phyloP scores from a whole-genome alignment of 2,113 vertebrate genomes.

The Cinclus mexicanus region DNA sequence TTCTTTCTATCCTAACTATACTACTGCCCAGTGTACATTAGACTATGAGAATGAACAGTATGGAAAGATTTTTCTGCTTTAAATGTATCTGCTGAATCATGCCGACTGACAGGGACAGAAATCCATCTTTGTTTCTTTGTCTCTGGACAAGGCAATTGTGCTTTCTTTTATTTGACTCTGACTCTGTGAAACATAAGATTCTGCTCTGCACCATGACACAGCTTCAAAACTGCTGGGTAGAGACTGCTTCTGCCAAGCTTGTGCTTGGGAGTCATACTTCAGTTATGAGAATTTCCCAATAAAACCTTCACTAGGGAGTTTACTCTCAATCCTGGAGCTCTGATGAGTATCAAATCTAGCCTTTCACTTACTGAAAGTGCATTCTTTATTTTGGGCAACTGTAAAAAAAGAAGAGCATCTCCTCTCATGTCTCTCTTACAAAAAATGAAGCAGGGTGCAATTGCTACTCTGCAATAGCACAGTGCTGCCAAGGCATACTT shows the following conservation, averaged over 20 bases:
- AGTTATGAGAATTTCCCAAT: background rate
- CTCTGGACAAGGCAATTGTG: background rate
- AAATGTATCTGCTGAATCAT: background rate
- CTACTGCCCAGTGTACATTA: background rate
- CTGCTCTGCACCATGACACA: background rate
- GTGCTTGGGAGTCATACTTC: background rate
- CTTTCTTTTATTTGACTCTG: background rate
- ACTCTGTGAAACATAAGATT: background rate
- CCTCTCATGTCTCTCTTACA: background rate
- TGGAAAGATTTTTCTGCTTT: background rate
- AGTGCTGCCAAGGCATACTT: background rate
- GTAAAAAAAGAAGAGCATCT: background rate
- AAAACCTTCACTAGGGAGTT: background rate
- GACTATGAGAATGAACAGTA: background rate
- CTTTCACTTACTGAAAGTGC: background rate
- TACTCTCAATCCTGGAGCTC: background rate
- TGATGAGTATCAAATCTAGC: background rate
- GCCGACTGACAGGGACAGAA: background rate
- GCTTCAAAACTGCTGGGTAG: background rate
- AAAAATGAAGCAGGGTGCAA: background rate
- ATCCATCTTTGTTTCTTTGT: background rate
- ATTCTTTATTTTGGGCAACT: background rate
- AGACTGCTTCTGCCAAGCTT: background rate
- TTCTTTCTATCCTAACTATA: background rate
- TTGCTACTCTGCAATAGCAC: background rate